A percentile compares a stretch with the other conserved stretches of the same genome.
Evolutionary conservation across 2,113 vertebrate species (phyloP).

Genomic region (Protobothrops mucrosquamatus): DNA sequence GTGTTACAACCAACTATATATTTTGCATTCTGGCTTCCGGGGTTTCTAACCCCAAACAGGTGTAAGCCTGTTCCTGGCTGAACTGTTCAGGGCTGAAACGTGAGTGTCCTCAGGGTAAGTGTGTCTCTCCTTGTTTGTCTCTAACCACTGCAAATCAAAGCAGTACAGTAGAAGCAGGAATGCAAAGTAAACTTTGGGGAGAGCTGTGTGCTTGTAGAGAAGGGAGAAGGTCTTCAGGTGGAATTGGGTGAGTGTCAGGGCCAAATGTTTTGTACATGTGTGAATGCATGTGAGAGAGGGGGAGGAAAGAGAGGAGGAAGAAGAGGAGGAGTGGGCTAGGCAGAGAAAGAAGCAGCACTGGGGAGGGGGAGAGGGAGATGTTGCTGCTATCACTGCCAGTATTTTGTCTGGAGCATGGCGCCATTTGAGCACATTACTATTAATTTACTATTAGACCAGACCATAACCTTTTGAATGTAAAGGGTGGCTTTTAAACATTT

Average conservation of each 20-base stretch:
- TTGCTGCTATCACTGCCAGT: neutral
- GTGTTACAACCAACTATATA: neutral
- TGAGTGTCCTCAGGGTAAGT: neutral
- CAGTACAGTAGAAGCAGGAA: neutral
- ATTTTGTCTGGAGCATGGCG: too few relatives aligned
- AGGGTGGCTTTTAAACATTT: neutral
- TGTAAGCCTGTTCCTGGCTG: neutral
- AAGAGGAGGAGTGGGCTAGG: neutral
- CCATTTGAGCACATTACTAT: neutral
- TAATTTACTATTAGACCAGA: neutral
- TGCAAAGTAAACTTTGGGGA: neutral
- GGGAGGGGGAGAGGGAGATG: too few relatives aligned
- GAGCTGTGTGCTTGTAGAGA: neutral
- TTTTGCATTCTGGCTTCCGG: neutral
- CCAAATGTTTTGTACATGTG: neutral
- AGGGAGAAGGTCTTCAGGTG: neutral
- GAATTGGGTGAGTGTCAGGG: neutral
- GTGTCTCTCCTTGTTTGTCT: neutral
- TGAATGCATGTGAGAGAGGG: neutral
- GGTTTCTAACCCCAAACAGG: neutral
- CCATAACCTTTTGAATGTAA: neutral
- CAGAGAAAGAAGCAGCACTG: neutral
- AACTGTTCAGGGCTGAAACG: neutral
- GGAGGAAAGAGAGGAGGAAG: neutral
- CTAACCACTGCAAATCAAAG: neutral